These are phyloP conservation scores for Phyllostomus discolor DNA, from an alignment of 2,113 vertebrate species.

Conservation along the genomic window DNA sequence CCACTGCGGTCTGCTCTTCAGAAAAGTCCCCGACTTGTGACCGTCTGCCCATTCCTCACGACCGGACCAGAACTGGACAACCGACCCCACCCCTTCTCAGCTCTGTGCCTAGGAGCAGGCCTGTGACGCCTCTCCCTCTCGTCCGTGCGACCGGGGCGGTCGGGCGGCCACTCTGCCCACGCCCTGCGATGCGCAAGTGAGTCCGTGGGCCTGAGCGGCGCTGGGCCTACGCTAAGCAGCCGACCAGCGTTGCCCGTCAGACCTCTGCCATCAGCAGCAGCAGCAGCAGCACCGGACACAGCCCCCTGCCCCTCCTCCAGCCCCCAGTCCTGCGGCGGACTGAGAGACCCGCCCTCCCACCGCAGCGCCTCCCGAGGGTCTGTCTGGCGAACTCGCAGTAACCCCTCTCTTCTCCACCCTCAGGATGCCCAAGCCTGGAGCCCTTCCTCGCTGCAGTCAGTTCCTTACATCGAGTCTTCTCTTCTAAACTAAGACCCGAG, in stretches of 20 bases:
- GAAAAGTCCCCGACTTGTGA: not conserved
- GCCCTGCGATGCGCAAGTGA: too few species aligned
- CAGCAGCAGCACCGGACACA: accelerated
- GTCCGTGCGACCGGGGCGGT: not conserved
- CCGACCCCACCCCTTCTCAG: accelerated
- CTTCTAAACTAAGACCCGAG: not conserved
- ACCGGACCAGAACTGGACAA: not conserved
- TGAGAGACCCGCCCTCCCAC: not conserved
- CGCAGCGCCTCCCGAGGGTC: not conserved
- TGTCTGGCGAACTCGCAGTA: not conserved
- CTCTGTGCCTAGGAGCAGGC: not conserved
- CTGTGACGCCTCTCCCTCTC: not conserved
- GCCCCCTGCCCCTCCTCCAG: not conserved
- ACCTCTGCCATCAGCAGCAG: accelerated
- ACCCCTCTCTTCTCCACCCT: not conserved
- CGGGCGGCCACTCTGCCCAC: not conserved
- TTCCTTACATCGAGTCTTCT: not conserved
- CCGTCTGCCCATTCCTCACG: not conserved
- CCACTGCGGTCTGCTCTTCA: not conserved
- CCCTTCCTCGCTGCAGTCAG: not conserved
- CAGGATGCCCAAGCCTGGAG: too few species aligned
- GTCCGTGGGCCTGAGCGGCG: not conserved
- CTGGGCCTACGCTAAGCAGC: not conserved
- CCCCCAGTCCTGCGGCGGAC: too few species aligned
- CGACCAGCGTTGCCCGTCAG: accelerated